Evolutionary conservation across 2,888 invertebrate genomes (phyloP).

Genomic region (Atethmia centrago): DNA sequence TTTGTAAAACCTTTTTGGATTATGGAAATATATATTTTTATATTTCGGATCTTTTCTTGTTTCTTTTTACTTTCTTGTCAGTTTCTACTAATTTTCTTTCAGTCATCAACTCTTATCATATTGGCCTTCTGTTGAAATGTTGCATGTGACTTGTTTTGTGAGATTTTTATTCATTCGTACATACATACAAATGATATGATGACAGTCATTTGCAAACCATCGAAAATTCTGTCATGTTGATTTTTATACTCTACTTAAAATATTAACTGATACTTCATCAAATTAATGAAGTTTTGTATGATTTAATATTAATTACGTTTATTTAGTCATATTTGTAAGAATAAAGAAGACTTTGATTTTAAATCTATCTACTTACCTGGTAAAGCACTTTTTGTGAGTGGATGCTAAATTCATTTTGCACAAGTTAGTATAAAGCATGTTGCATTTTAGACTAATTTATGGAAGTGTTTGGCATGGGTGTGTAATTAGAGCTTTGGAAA

Average conservation of each 20-base stretch:
- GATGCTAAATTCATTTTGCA: not conserved
- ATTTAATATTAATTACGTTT: not conserved
- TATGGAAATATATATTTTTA: constrained; percentile 74
- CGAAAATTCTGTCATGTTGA: not conserved
- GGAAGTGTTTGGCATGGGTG: constrained; percentile 1
- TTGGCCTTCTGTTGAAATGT: constrained; percentile 18
- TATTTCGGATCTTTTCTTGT: constrained; percentile 65
- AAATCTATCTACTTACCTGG: not conserved
- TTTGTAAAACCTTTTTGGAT: constrained; percentile 77
- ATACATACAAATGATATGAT: constrained; percentile 30
- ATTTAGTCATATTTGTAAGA: not conserved
- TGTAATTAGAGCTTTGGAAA: not conserved
- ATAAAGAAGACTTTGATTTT: not conserved
- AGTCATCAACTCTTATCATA: constrained; percentile 16
- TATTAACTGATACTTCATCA: constrained; percentile 3
- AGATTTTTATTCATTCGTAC: constrained; percentile 7
- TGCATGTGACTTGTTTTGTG: constrained; percentile 42
- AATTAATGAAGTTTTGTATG: constrained; percentile 5
- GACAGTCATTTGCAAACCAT: constrained; percentile 37
- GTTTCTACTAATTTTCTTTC: constrained; percentile 41
- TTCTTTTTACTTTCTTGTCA: constrained; percentile 63
- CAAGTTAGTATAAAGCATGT: constrained; percentile 8
- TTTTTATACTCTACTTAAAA: constrained; percentile 6
- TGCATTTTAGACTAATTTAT: not conserved
- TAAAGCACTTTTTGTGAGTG: not conserved